phyloP scores from a whole-genome alignment of 64 coral and sea anemone genomes.

The Pachyseris speciosa region DNA sequence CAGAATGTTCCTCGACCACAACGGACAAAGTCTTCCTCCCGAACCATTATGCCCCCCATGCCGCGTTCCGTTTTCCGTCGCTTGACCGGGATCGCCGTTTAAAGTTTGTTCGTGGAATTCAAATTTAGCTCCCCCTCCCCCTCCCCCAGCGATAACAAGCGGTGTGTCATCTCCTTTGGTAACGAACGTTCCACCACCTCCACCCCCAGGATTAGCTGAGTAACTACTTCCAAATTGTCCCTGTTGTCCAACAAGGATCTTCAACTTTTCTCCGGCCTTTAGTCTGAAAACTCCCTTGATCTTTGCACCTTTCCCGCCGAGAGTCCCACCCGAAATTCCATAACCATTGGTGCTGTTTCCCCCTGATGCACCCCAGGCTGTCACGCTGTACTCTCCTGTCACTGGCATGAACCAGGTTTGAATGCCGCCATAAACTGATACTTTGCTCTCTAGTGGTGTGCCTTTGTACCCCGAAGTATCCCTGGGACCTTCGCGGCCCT shows the following conservation, averaged over 20 bases:
- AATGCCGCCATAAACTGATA: conserved; percentile 44
- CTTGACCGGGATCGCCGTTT: conserved; percentile 75
- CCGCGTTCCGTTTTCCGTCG: conserved; percentile 62
- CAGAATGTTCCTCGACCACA: not conserved
- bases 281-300: conserved; percentile 65
- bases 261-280: conserved; percentile 20
- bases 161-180: not conserved
- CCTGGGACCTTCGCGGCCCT: conserved; percentile 13
- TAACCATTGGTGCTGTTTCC: conserved; percentile 53
- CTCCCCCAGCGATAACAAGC: conserved; percentile 75
- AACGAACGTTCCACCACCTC: conserved; percentile 85
- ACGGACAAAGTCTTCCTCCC: conserved; percentile 26
- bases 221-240: not conserved
- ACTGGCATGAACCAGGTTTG: conserved; percentile 78
- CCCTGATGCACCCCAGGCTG: conserved; percentile 80
- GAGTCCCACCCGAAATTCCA: not conserved
- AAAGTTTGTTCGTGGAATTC: not conserved
- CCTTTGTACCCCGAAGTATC: conserved; percentile 51
- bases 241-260: conserved; percentile 75
- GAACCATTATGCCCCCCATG: conserved; percentile 57
- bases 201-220: conserved; percentile 24
- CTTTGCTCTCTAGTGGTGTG: conserved; percentile 69
- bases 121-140: conserved; percentile 71
- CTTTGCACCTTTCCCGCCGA: conserved; percentile 70
- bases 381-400: conserved; percentile 64